Base-by-base conservation (phyloP, 2,888 invertebrate species). In the Parnassius smintheus region DNA sequence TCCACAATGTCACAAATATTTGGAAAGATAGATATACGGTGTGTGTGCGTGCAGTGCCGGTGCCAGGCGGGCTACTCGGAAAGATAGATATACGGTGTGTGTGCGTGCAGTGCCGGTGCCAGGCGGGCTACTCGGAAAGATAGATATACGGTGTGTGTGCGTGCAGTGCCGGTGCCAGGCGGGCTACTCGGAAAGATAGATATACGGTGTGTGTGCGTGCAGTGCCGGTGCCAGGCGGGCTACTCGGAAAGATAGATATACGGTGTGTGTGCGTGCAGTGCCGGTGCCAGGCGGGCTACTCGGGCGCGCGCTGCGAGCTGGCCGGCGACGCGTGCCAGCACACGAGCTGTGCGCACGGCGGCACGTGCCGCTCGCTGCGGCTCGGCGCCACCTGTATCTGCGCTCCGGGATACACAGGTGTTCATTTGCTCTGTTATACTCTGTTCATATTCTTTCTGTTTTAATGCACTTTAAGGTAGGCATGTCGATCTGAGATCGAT, bases 51-150 rank as follows among this genome's bases (percentile, higher is more conserved):
- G 13, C 91, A 93, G 78, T 96, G 96, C 82, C 80, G 90, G 63
- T 96, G 96, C 78, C 92, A 93, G 64, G 87, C 94, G 0, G 93
- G 94, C 52, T 96, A 93, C 80, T 86, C 92, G 45, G 96, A n/a
- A n/a, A n/a, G n/a, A n/a, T n/a, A n/a, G n/a, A n/a, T 18, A 18
- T 25, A 2, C 25, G 1, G 45, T 90, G 70, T 86, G 49, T 84
- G 90, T 66, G 51, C 87, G 90, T 92, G 13, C 91, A 93, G 78
- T 96, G 96, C 82, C 80, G 90, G 63, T 96, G 96, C 78, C 92
- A 93, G 64, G 87, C 94, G 0, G 93, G 94, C 52, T 96, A 93
- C 80, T 86, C 92, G 45, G 96, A n/a, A n/a, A n/a, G n/a, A n/a
- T n/a, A n/a, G n/a, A n/a, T 18, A 18, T 25, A 2, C 25, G 1